A percentile compares a stretch with the other conserved stretches of the same genome.
These are phyloP conservation scores for Chymomyza fuscimana DNA, from an alignment of 2,888 invertebrate species.

Conservation along the genomic window DNA sequence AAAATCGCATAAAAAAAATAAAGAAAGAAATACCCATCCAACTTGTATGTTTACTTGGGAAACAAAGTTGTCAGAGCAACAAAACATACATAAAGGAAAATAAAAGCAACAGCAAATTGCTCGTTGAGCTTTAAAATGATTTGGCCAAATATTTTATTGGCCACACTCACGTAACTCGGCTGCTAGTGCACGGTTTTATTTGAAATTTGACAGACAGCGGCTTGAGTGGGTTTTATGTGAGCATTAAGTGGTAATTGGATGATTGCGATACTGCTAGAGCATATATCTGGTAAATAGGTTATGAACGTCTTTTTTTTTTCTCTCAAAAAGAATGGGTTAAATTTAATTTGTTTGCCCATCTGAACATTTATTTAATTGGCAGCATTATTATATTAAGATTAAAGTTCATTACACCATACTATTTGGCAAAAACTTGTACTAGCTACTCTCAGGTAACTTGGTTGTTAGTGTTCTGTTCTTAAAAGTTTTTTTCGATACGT, in stretches of 20 bases:
- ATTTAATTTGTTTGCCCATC: background rate
- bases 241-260: slow-evolving; percentile 36
- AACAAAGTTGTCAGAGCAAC: slow-evolving; percentile 1
- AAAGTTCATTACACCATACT: slow-evolving; percentile 20
- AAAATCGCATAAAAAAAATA: slow-evolving; percentile 32
- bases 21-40: slow-evolving; percentile 4
- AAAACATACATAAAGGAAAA: background rate
- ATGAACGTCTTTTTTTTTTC: background rate
- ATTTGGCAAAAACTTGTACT: slow-evolving; percentile 50
- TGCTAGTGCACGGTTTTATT: slow-evolving; percentile 14
- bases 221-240: slow-evolving; percentile 39
- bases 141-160: slow-evolving; percentile 45
- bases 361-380: background rate
- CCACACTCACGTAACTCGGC: slow-evolving; percentile 51
- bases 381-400: background rate
- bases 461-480: slow-evolving; percentile 13
- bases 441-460: slow-evolving; percentile 50
- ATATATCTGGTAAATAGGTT: background rate
- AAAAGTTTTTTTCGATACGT: background rate
- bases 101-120: slow-evolving; percentile 46
- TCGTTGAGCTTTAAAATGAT: slow-evolving; percentile 58
- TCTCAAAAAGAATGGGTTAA: too few relatives aligned
- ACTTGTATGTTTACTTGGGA: background rate
- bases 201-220: slow-evolving; percentile 5
- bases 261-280: background rate